These are phyloP conservation scores for Hoplostethus atlanticus DNA, from an alignment of 2,797 vertebrate species.

Conservation along the genomic window DNA sequence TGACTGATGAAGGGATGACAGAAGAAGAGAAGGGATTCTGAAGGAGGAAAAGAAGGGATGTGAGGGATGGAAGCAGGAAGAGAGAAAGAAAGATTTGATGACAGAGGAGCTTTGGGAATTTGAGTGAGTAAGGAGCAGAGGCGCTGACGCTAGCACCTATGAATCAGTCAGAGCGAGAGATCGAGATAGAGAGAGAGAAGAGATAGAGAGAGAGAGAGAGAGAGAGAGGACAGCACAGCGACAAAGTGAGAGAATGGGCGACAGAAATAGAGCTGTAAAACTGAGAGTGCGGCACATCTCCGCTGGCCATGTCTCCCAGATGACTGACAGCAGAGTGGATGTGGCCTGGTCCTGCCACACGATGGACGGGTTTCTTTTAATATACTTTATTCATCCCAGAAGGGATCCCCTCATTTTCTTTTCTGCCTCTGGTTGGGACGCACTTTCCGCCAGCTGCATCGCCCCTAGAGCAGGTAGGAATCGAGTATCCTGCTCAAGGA, in stretches of 20 bases:
- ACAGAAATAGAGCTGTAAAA: conserved; percentile 38
- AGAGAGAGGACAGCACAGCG: conserved; percentile 8
- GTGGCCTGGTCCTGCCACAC: conserved; percentile 22
- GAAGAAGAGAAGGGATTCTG: conserved; percentile 15
- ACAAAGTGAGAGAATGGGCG: conserved; percentile 20
- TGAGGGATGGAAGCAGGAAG: conserved; percentile 9
- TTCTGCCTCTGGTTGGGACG: too few relatives aligned
- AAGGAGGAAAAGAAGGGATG: conserved; percentile 9
- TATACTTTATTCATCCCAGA: too few relatives aligned
- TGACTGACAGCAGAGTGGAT: neutral
- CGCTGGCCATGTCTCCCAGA: neutral
- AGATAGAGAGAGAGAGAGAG: conserved; percentile 24
- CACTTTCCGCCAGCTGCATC: too few relatives aligned
- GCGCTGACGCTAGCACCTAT: conserved; percentile 62
- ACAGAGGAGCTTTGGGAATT: conserved; percentile 47
- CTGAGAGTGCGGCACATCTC: conserved; percentile 20
- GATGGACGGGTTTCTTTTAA: conserved; percentile 1
- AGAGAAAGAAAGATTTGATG: conserved; percentile 52
- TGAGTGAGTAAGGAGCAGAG: conserved; percentile 27
- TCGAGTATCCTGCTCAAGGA: too few relatives aligned
- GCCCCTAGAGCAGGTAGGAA: too few relatives aligned
- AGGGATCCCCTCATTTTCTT: too few relatives aligned
- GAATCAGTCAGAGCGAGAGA: conserved; percentile 38
- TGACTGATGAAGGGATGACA: conserved; percentile 15
- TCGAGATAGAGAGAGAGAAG: conserved; percentile 20